These are phyloP conservation scores for Poecilus cupreus DNA, from an alignment of 2,888 invertebrate genomes.

Conservation along the genomic window DNA sequence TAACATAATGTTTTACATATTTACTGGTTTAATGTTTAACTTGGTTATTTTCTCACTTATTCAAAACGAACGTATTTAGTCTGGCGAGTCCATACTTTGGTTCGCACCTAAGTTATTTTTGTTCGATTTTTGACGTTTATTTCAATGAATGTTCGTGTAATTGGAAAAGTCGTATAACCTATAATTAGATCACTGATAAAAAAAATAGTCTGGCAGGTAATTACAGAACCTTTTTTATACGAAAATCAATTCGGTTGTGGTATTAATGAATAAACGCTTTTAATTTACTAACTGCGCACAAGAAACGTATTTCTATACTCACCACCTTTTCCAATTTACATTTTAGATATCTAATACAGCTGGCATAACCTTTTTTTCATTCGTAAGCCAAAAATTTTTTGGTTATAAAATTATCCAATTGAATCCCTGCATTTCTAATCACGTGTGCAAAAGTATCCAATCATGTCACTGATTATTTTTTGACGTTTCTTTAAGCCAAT, in stretches of 20 bases:
- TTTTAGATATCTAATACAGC: too few species aligned
- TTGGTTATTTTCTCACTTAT: constrained; percentile 5
- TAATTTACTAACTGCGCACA: too few species aligned
- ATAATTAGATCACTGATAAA: constrained; percentile 19
- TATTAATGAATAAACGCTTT: constrained; percentile 1
- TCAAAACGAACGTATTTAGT: background rate
- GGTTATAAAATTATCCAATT: too few species aligned
- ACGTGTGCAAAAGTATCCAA: too few species aligned
- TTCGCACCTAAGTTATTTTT: background rate
- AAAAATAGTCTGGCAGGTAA: background rate
- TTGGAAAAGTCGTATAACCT: background rate
- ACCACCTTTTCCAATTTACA: too few species aligned
- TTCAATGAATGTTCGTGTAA: background rate
- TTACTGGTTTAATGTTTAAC: background rate
- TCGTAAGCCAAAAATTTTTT: too few species aligned
- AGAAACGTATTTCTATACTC: too few species aligned
- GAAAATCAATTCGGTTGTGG: constrained; percentile 11
- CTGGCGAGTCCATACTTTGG: background rate
- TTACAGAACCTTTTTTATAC: background rate
- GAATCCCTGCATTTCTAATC: too few species aligned
- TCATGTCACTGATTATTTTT: too few species aligned
- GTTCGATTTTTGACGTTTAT: too few species aligned
- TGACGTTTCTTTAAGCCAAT: too few species aligned
- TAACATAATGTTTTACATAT: constrained; percentile 26
- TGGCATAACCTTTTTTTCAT: too few species aligned